Evolutionary conservation across 53 echinoderm and acorn worm species (phyloP).

Genomic region (Actinopyga echinites): DNA sequence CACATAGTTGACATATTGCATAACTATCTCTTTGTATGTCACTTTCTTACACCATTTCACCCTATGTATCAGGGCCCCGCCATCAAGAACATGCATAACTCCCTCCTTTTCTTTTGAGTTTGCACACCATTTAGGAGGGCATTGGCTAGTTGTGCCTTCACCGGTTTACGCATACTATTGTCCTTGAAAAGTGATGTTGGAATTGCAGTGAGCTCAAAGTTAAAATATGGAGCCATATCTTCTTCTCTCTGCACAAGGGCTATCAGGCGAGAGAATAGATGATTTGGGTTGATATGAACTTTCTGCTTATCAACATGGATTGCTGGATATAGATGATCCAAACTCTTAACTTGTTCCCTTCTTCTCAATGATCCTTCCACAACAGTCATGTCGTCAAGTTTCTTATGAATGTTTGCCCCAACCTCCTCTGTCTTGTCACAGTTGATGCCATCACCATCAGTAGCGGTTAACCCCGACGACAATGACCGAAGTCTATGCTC

Average conservation of each 20-base stretch:
- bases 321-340: conserved; percentile 4
- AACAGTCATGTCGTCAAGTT: background rate
- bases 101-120: too few species aligned
- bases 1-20: background rate
- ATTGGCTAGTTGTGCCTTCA: background rate
- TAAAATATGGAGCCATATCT: background rate
- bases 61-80: conserved; percentile 10
- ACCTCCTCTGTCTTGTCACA: conserved; percentile 34
- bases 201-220: background rate
- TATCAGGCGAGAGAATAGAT: conserved; percentile 20
- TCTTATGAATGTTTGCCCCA: background rate
- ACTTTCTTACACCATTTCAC: conserved; percentile 2
- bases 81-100: background rate
- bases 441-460: conserved; percentile 51
- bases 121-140: background rate
- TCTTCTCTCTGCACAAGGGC: conserved; percentile 9
- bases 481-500: background rate
- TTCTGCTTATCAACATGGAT: conserved; percentile 27
- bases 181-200: conserved; percentile 36
- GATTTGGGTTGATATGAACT: conserved; percentile 33
- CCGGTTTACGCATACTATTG: conserved; percentile 17
- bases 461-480: conserved; percentile 25
- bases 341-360: background rate
- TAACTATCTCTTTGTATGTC: conserved; percentile 1
- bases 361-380: background rate